Conservation (phyloP, 1,140 invertebrate genomes). For the Lasaia peninsularis region DNA sequence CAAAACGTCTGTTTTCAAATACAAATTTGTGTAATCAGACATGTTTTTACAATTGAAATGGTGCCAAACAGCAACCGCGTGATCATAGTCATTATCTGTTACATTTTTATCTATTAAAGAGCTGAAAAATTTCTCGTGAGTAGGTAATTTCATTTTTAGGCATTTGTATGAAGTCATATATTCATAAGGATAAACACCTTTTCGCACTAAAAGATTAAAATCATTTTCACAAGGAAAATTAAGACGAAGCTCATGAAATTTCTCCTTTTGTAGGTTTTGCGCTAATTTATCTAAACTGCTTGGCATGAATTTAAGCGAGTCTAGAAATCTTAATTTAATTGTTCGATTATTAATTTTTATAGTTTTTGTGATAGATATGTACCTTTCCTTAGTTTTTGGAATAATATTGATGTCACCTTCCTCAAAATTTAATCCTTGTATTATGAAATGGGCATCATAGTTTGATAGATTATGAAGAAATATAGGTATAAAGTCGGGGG, state of each 20-base stretch:
- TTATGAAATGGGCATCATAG: conserved; percentile 25
- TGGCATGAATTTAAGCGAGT: conserved; percentile 30
- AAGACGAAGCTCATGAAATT: conserved; percentile 22
- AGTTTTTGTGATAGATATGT: conserved; percentile 37
- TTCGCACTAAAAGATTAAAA: conserved; percentile 23
- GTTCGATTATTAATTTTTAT: conserved; percentile 18
- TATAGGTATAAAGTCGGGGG: conserved; percentile 21
- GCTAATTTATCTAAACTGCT: conserved; percentile 21
- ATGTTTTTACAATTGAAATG: conserved; percentile 36
- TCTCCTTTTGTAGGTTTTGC: conserved; percentile 25
- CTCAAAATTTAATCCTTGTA: conserved; percentile 22
- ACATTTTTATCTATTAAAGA: conserved; percentile 41
- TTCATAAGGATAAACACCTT: conserved; percentile 41
- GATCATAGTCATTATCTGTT: conserved; percentile 6
- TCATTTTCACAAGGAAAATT: conserved; percentile 15
- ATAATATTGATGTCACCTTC: conserved; percentile 28
- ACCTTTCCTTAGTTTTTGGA: conserved; percentile 35
- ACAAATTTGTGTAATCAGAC: conserved; percentile 61
- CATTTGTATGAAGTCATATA: conserved; percentile 36
- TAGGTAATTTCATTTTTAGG: conserved; percentile 44
- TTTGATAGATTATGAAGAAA: conserved; percentile 20
- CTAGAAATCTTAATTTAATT: conserved; percentile 30
- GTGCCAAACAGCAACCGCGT: not conserved
- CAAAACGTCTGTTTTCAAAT: conserved; percentile 60
- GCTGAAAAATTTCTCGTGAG: conserved; percentile 53